A percentile compares a stretch with the other conserved stretches of the same genome.
phyloP scores from a whole-genome alignment of 2,888 invertebrate species.

The Stictocephala bisonia region DNA sequence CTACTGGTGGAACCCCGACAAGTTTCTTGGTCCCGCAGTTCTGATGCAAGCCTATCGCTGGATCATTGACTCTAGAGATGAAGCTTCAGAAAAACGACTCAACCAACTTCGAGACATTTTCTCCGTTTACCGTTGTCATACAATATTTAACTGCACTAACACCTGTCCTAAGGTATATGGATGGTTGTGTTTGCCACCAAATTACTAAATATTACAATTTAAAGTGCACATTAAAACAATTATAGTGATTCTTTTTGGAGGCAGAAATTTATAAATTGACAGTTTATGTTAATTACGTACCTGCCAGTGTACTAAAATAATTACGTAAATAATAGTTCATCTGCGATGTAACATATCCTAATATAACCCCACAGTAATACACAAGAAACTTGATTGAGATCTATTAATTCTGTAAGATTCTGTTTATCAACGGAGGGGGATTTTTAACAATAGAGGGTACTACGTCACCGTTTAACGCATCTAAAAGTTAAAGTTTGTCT shows the following conservation, averaged over 20 bases:
- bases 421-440: too few species aligned
- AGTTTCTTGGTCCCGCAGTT: slow-evolving; percentile 97
- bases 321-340: too few species aligned
- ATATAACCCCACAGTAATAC: too few species aligned
- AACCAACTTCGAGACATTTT: slow-evolving; percentile 88
- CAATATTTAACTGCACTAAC: slow-evolving; percentile 96
- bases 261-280: neutral
- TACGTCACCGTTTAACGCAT: too few species aligned
- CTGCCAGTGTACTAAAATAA: too few species aligned
- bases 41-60: slow-evolving; percentile 99
- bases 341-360: too few species aligned
- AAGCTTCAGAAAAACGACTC: slow-evolving; percentile 80
- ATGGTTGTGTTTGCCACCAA: neutral
- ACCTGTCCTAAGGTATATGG: slow-evolving; percentile 90
- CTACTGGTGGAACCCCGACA: slow-evolving; percentile 99
- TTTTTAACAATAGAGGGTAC: too few species aligned
- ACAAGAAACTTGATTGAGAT: too few species aligned
- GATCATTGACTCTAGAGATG: slow-evolving; percentile 97
- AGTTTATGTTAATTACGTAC: too few species aligned
- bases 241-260: neutral
- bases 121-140: slow-evolving; percentile 95
- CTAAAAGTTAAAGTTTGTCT: too few species aligned
- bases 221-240: neutral
- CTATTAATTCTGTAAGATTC: too few species aligned
- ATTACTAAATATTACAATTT: neutral